Conservation (phyloP, 2,888 invertebrate species). For the Gerris lacustris region DNA sequence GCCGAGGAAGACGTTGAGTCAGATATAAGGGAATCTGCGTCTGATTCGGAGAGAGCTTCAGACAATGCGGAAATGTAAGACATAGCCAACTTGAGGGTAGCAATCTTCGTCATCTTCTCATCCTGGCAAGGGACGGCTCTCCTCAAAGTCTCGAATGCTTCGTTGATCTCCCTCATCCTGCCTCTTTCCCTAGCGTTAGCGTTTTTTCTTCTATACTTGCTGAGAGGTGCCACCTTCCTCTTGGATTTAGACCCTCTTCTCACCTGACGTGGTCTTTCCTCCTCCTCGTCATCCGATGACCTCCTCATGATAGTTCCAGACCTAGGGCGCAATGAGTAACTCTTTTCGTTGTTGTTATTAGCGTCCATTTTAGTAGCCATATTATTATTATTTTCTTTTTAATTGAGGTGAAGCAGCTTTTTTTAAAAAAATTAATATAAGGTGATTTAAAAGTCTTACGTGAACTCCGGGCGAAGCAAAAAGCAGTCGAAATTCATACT, state of each 20-base stretch:
- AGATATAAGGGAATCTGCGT: constrained; percentile 34
- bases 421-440: no score
- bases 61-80: constrained; percentile 68
- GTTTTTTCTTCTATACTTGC: constrained; percentile 79
- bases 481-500: constrained; percentile 5
- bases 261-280: constrained; percentile 35
- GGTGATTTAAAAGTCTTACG: background rate
- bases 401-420: background rate
- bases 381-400: background rate
- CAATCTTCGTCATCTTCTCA: constrained; percentile 80
- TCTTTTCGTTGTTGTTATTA: constrained; percentile 41
- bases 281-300: constrained; percentile 31
- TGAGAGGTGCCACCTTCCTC: constrained; percentile 56
- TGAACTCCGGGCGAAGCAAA: background rate
- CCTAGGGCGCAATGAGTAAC: constrained; percentile 55
- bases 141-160: constrained; percentile 71
- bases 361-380: constrained; percentile 30
- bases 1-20: constrained; percentile 30
- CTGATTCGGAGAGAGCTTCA: constrained; percentile 45
- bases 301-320: constrained; percentile 46
- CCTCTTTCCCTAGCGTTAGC: constrained; percentile 79
- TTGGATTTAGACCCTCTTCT: constrained; percentile 36
- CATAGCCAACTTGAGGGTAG: constrained; percentile 74
- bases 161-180: constrained; percentile 81
- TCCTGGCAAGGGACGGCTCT: constrained; percentile 57